Evolutionary conservation across 2,888 invertebrate genomes (phyloP).

Genomic region (Ichneumon xanthorius): DNA sequence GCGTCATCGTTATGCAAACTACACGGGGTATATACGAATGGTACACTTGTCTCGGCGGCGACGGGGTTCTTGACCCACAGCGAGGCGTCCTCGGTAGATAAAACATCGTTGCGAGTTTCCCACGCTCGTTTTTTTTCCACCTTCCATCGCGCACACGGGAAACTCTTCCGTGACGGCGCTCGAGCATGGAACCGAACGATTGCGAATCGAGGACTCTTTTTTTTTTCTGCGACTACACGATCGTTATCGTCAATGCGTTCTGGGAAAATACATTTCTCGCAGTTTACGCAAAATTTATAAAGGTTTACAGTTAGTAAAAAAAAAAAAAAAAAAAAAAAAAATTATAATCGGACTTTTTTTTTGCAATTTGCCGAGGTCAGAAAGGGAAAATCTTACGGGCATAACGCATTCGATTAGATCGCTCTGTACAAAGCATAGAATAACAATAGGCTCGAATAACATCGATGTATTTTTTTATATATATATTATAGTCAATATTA

Average conservation of each 20-base stretch:
- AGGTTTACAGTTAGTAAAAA: background rate
- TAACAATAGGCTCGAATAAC: background rate
- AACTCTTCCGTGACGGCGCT: background rate
- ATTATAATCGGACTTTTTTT: background rate
- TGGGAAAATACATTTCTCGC: background rate
- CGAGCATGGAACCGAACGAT: background rate
- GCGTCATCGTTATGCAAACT: constrained; percentile 67
- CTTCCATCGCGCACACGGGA: background rate
- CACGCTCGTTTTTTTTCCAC: constrained; percentile 69
- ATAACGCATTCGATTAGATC: constrained; percentile 36
- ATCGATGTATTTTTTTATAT: constrained; percentile 39
- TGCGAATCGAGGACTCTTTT: constrained; percentile 18
- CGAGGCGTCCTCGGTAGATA: constrained; percentile 62
- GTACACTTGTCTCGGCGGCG: constrained; percentile 45
- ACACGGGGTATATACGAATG: constrained; percentile 49
- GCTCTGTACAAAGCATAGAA: constrained; percentile 1
- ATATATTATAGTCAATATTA: constrained; percentile 11
- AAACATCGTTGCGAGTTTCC: constrained; percentile 62
- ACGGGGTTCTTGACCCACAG: constrained; percentile 69
- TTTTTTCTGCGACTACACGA: background rate
- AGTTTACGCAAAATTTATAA: background rate
- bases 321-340: constrained; percentile 3
- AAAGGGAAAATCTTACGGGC: background rate
- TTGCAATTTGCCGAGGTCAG: background rate
- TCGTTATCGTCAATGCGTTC: background rate